These are phyloP conservation scores for Bombus waltoni DNA, from an alignment of 1,140 invertebrate genomes.

Conservation along the genomic window DNA sequence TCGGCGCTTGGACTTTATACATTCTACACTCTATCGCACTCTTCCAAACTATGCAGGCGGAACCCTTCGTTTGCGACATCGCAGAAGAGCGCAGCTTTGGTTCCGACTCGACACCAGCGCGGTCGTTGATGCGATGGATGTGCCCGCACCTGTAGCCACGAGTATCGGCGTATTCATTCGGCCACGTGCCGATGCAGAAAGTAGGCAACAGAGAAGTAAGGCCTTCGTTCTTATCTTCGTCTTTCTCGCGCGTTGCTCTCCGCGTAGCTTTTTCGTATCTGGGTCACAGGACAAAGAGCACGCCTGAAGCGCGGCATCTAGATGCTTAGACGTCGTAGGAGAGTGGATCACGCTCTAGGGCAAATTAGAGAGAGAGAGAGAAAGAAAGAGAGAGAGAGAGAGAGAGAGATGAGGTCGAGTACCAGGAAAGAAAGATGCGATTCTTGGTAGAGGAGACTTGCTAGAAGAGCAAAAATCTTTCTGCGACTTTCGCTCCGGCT, in stretches of 20 bases:
- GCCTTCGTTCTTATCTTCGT: neutral
- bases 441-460: slow-evolving; percentile 14
- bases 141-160: neutral
- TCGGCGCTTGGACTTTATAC: too few species aligned
- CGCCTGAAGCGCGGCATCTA: slow-evolving; percentile 3
- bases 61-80: too few species aligned
- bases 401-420: neutral
- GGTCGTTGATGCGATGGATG: neutral
- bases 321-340: slow-evolving; percentile 20
- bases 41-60: too few species aligned
- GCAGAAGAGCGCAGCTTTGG: neutral
- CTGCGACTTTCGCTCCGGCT: slow-evolving; percentile 26
- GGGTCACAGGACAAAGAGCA: slow-evolving; percentile 47
- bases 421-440: slow-evolving; percentile 38
- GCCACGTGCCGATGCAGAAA: slow-evolving; percentile 2
- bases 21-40: too few species aligned
- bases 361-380: neutral
- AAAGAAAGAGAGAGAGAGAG: too few species aligned
- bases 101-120: neutral
- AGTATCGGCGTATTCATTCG: slow-evolving; percentile 4
- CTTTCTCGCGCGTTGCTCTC: slow-evolving; percentile 4
- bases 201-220: neutral
- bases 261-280: slow-evolving; percentile 18
- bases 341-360: neutral
- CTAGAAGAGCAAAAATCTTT: slow-evolving; percentile 10